Evolutionary conservation across 2,797 vertebrate genomes (phyloP).

Genomic region (Acanthornis magna): DNA sequence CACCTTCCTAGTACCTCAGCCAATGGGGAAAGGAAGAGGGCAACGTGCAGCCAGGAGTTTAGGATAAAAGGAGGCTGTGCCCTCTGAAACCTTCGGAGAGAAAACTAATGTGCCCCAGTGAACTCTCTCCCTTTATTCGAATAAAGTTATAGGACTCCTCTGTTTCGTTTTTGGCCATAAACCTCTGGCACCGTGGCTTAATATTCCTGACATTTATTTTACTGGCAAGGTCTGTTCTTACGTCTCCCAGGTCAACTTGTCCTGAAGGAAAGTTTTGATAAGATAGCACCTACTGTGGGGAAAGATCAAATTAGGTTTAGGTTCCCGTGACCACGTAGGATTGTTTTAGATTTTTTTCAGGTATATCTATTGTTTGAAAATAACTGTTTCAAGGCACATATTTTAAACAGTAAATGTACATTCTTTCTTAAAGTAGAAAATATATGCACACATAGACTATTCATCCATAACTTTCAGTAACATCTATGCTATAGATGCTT

Average conservation of each 20-base stretch:
- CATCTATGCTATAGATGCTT: not conserved
- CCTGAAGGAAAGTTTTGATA: not conserved
- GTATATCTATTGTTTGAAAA: not conserved
- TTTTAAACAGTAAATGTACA: not conserved
- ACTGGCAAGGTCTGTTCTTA: not conserved
- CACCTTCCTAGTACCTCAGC: too few relatives aligned
- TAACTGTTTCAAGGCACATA: not conserved
- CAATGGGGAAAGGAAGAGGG: too few relatives aligned
- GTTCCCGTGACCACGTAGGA: not conserved
- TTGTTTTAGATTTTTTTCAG: not conserved
- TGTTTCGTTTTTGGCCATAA: too few relatives aligned
- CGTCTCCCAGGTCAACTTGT: not conserved
- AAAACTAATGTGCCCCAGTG: too few relatives aligned
- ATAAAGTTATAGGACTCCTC: too few relatives aligned
- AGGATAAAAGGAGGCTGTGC: too few relatives aligned
- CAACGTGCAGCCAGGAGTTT: too few relatives aligned
- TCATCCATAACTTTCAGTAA: not conserved
- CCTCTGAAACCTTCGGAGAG: too few relatives aligned
- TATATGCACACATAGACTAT: not conserved
- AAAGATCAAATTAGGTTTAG: not conserved
- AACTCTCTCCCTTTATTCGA: too few relatives aligned
- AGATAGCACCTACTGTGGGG: not conserved
- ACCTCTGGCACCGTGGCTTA: too few relatives aligned
- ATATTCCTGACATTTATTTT: not conserved
- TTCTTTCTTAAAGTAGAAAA: not conserved